Evolutionary conservation across 2,888 invertebrate genomes (phyloP).

Genomic region (Cloeon dipterum): DNA sequence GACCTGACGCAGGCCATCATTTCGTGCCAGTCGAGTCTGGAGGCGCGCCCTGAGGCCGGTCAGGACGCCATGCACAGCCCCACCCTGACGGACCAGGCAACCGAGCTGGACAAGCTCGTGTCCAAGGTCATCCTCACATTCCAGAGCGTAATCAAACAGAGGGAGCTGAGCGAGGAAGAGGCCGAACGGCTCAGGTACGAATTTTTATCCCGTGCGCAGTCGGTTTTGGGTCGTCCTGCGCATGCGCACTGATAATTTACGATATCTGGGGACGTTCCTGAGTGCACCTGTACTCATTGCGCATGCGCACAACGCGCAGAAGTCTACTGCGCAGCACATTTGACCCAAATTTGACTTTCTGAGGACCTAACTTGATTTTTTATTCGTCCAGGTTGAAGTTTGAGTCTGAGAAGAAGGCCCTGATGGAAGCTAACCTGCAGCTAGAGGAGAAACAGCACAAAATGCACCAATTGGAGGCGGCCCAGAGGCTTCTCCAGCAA

Average conservation of each 20-base stretch:
- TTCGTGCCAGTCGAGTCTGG: constrained; percentile 27
- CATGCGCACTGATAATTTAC: no score
- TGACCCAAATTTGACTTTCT: no score
- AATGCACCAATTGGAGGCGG: not conserved
- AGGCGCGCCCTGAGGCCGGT: not conserved
- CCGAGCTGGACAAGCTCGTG: constrained; percentile 49
- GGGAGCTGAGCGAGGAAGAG: constrained; percentile 30
- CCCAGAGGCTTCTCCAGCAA: not conserved
- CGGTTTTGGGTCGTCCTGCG: no score
- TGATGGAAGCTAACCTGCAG: constrained; percentile 18
- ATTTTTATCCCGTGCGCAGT: no score
- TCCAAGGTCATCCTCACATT: constrained; percentile 47
- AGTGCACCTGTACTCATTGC: no score
- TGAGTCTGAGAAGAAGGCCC: constrained; percentile 11
- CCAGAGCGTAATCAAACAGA: constrained; percentile 47
- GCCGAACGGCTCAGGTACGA: constrained; percentile 9
- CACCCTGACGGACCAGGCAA: constrained; percentile 46
- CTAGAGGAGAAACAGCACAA: constrained; percentile 13
- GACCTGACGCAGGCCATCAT: constrained; percentile 56
- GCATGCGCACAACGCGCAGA: no score
- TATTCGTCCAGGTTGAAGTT: not conserved
- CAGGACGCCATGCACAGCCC: constrained; percentile 13
- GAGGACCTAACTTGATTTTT: no score
- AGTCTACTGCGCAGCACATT: no score
- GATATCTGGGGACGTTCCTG: no score